These are phyloP conservation scores for Zaprionus ornatus DNA, from an alignment of 1,140 invertebrate genomes.

Conservation along the genomic window DNA sequence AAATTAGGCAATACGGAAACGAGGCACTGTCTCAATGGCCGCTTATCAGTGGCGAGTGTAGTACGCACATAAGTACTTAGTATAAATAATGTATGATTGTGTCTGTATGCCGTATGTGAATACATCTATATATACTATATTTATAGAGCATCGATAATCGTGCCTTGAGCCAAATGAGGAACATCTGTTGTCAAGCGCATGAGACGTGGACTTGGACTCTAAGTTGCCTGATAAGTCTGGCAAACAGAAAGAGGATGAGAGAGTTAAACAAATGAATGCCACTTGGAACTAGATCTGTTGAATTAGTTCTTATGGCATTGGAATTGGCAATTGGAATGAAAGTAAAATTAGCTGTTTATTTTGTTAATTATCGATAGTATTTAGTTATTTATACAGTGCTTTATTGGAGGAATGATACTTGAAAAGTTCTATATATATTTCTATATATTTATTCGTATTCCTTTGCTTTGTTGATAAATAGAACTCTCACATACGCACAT, in stretches of 20 bases:
- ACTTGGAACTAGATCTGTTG: neutral
- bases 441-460: no score
- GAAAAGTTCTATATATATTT: no score
- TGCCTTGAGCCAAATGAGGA: constrained; percentile 38
- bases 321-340: no score
- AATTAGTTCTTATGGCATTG: neutral
- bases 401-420: no score
- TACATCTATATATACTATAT: constrained; percentile 12
- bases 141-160: constrained; percentile 33
- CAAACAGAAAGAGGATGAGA: neutral
- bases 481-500: no score
- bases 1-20: constrained; percentile 50
- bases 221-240: constrained; percentile 24
- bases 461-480: no score
- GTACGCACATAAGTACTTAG: constrained; percentile 3
- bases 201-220: constrained; percentile 40
- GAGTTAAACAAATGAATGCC: constrained; percentile 12
- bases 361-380: no score
- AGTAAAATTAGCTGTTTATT: no score
- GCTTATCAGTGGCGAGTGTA: constrained; percentile 25
- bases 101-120: neutral
- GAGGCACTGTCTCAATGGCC: constrained; percentile 27
- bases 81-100: constrained; percentile 3
- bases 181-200: constrained; percentile 56
- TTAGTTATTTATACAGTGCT: no score